These are phyloP conservation scores for Drosophila pachea DNA, from an alignment of 1,140 invertebrate species.

Conservation along the genomic window DNA sequence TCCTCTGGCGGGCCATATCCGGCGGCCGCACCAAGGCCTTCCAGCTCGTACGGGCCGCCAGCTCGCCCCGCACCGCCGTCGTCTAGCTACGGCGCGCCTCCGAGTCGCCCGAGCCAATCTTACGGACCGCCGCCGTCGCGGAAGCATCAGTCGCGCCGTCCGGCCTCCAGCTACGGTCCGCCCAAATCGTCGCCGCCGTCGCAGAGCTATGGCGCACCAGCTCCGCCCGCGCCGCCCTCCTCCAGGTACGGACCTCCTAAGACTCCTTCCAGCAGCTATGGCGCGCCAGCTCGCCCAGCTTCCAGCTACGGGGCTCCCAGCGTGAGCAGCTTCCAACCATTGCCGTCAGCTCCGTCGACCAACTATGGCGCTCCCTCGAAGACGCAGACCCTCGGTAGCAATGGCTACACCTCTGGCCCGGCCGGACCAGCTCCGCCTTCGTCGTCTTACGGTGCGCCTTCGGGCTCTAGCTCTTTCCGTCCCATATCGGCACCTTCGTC, in stretches of 20 bases:
- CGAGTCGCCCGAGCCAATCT: slow-evolving; percentile 35
- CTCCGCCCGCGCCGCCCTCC: slow-evolving; percentile 75
- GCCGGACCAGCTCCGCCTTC: slow-evolving; percentile 57
- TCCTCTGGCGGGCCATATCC: slow-evolving; percentile 70
- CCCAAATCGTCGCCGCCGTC: slow-evolving; percentile 67
- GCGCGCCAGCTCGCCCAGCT: slow-evolving; percentile 60
- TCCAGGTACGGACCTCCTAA: slow-evolving; percentile 79
- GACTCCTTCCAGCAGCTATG: slow-evolving; percentile 77
- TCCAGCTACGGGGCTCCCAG: slow-evolving; percentile 76
- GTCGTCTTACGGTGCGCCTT: slow-evolving; percentile 78
- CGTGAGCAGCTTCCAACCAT: slow-evolving; percentile 78
- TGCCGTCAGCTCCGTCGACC: slow-evolving; percentile 66
- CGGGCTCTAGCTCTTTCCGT: slow-evolving; percentile 62
- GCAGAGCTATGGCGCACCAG: slow-evolving; percentile 79
- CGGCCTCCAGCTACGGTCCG: slow-evolving; percentile 72
- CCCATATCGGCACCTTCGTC: slow-evolving; percentile 75
- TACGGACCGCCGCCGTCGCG: slow-evolving; percentile 76
- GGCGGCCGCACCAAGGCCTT: slow-evolving; percentile 71
- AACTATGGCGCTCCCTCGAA: slow-evolving; percentile 76
- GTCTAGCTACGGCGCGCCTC: slow-evolving; percentile 60
- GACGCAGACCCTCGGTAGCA: slow-evolving; percentile 63
- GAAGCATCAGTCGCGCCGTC: slow-evolving; percentile 57
- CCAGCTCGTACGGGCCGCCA: slow-evolving; percentile 78
- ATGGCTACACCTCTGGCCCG: slow-evolving; percentile 64
- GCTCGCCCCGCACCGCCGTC: slow-evolving; percentile 14